Base-by-base conservation (phyloP, 1,140 invertebrate genomes). In the Limonius californicus region DNA sequence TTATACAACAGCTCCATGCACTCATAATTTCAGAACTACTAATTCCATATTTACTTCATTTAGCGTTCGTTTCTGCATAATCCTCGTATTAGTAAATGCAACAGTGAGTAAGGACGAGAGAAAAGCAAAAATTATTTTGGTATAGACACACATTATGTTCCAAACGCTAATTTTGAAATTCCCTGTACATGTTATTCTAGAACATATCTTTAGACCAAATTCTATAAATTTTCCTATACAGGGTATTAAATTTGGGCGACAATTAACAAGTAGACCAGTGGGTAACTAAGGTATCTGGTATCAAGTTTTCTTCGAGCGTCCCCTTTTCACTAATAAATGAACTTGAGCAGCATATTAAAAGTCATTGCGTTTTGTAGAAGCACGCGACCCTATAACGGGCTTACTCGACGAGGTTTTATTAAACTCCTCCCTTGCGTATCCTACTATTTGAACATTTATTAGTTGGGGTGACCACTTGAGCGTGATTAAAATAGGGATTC, bases 381-480 rank as follows among this genome's bases (percentile, higher is more conserved):
- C 67, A 57, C 57, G 53, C 57, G 54, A 58, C 57, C 64, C 54
- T 32, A 21, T 45, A 47, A 56, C 18, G 35, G 14, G 54, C 62
- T 35, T 58, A 60, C 59, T 61, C 60, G 63, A 43, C 57, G 30
- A 32, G 45, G 39, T 59, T 59, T 64, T 62, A 56, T 69, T 64
- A 64, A 61, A 63, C 62, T 59, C 59, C 64, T 64, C 66, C 64
- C 62, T 59, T 60, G 62, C 68, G 64, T 69, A 70, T 71, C 70
- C 67, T 63, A 70, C 68, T 70, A 68, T 70, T 72, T 70, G 70
- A 72, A 72, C 70, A 70, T 72, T 72, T 72, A 72, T 72, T 72
- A 72, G 69, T 67, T 68, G 61, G 69, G 70, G 70, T 70, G 70
- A 70, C 70, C 69, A 71, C 66, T 70, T 72, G 67, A 62, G 67